Base-by-base conservation (phyloP, 2,797 vertebrate species). In the Trachurus trachurus region DNA sequence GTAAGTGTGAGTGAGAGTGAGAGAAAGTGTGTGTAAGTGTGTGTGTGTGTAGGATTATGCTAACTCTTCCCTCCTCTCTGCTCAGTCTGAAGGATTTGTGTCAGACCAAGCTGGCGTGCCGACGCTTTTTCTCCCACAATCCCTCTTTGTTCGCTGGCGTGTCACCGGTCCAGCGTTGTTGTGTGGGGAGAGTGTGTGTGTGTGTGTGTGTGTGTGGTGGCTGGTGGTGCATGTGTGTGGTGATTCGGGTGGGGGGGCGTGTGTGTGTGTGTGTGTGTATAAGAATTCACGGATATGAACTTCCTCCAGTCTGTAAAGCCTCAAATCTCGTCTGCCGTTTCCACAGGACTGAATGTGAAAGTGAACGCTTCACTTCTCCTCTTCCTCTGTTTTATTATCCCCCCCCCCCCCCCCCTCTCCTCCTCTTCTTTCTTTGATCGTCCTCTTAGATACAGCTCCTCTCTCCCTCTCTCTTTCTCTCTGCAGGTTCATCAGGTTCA, bases 81-180 rank as follows among this genome's bases (percentile, higher is more conserved):
- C 96, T 94, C 96, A 92, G 95, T 95, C 96, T 95, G 96, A 96
- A 96, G 96, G 87, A 76, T 91, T 71, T 90, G 90, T 88, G 89
- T 89, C 89, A 93, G 88, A 91, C 84, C 88, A 89, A 92, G 92
- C 87, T 84, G 91, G 88, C 88, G 83, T 91, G 84, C 84, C 72
- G 49, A 47, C 44, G 22, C 42, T 63, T 81, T 82, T 84, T 63
- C 85, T 80, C 87, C 89, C 89, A 91, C 92, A 93, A 94, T 92
- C 91, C 91, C 76, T 88, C 93, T 94, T 94, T 94, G 93, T 94
- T 92, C 73, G 34, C 57, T 73, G 70, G 82, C 64, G 88, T 88
- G 91, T 92, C 91, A 81, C 76, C 47, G 66, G 80, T 60, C 70
- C 75, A 44, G 16, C 57, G 12, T 59, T 56, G 52, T 39, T 56